Evolutionary conservation across 2,888 invertebrate species (phyloP), one percentile per base, ranked within the genome.

Genomic region (Synanthedon tipuliformis): DNA sequence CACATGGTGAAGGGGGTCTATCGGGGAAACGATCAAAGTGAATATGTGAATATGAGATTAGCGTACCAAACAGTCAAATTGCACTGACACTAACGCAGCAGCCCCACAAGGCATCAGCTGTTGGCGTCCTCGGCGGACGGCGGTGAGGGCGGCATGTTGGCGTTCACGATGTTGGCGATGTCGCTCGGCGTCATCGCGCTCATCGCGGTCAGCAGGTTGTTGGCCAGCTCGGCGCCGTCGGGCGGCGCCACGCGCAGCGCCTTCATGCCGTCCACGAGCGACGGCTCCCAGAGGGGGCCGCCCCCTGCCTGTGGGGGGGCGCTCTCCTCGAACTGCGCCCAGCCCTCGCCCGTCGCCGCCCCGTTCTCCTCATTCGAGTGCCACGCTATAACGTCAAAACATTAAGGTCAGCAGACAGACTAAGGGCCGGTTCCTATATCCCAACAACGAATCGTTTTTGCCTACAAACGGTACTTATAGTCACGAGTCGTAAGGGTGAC

Each of bases 171-270:
- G 66, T 68, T 69, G 54, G 78, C 78, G 62, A 75, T 64, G 54
- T 56, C 57, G 51, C 64, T 61, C 4, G 78, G 69, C 51, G 78
- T 65, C 80, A 82, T 79, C 60, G 63, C 66, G 58, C 73, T 73
- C 78, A 84, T 79, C 61, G 82, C 84, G 23, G 75, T 73, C 40
- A 82, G 75, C 60, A 85, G 71, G 64, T 81, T 76, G 70, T 67
- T 69, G 59, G 84, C 80, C 15, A 82, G 71, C 59, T 73, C 68
- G 12, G 49, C 51, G 41, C 54, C 51, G 27, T 58, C 55, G 27
- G 52, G 45, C 48, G 55, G 52, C 15, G 52, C 52, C 40, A 61
- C 52, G 41, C 53, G 55, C 40, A 63, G 52, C n/a, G 51, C 50
- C 48, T 55, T 56, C 57, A 59, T 55, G 41, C 54, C 50, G 40